Evolutionary conservation across 2,797 vertebrate genomes (phyloP).

Genomic region (Poeciliopsis presidionis): DNA sequence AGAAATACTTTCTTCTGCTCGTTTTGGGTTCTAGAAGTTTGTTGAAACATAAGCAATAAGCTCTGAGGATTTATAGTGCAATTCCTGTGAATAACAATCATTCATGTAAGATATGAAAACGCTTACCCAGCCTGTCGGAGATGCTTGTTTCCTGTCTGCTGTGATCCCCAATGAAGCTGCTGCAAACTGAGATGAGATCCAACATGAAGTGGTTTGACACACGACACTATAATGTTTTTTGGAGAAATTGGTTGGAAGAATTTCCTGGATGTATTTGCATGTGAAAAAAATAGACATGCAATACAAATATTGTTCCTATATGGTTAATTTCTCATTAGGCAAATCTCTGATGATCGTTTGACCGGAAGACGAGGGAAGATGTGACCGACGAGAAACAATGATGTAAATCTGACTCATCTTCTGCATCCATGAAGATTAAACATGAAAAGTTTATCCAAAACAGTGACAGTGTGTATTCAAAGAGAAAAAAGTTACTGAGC

Average conservation of each 20-base stretch:
- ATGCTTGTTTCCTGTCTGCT: neutral
- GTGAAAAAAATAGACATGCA: neutral
- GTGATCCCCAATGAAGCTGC: neutral
- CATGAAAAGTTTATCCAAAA: neutral
- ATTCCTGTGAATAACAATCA: neutral
- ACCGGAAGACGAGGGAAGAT: neutral
- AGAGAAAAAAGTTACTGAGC: neutral
- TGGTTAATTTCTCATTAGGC: conserved; percentile 1
- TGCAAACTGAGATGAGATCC: neutral
- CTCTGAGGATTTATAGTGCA: neutral
- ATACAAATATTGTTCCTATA: neutral
- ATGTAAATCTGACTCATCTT: conserved; percentile 3
- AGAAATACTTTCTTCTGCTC: neutral
- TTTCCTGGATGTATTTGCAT: conserved; percentile 1
- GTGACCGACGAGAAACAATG: neutral
- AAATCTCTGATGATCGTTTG: neutral
- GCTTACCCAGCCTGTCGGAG: neutral
- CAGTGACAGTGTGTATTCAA: neutral
- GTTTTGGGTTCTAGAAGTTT: neutral
- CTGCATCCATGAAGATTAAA: neutral
- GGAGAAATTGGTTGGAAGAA: neutral
- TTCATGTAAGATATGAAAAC: neutral
- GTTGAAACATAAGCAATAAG: too few species aligned
- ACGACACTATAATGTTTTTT: too few species aligned
- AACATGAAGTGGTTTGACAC: neutral